Conservation (phyloP, 2,888 invertebrate species). For the Lacanobia oleracea region DNA sequence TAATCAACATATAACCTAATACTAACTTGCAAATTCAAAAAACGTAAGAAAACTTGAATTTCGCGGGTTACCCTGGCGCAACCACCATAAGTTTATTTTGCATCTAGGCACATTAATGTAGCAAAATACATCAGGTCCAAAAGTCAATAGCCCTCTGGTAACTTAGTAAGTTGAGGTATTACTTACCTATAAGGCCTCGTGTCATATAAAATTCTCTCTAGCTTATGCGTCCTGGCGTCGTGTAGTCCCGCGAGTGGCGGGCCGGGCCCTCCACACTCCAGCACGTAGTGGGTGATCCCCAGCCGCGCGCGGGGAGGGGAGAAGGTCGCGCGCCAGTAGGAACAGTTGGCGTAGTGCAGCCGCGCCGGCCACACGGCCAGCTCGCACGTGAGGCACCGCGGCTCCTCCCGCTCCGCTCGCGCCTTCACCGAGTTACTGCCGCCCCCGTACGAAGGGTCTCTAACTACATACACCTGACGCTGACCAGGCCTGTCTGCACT, state of each 20-base stretch:
- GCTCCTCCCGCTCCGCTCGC: conserved; percentile 92
- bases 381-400: conserved; percentile 97
- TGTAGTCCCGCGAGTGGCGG: conserved; percentile 96
- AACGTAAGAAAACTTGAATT: too few relatives aligned
- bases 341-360: conserved; percentile 95
- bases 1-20: too few relatives aligned
- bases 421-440: conserved; percentile 87
- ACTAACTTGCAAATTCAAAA: too few relatives aligned
- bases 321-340: conserved; percentile 95
- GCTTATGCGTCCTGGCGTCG: conserved; percentile 93
- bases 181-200: conserved; percentile 92
- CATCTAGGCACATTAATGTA: too few relatives aligned
- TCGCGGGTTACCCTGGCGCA: too few relatives aligned
- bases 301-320: conserved; percentile 88
- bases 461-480: conserved; percentile 96
- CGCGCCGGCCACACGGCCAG: conserved; percentile 95
- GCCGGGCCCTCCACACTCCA: conserved; percentile 98
- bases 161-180: too few relatives aligned
- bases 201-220: conserved; percentile 94
- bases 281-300: conserved; percentile 92
- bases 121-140: too few relatives aligned
- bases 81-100: too few relatives aligned
- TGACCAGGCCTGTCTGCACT: conserved; percentile 96
- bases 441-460: conserved; percentile 93
- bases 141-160: too few relatives aligned